Evolutionary conservation across 92 coral and sea anemone genomes (phyloP).

Genomic region (Anthopleura xanthogrammica): DNA sequence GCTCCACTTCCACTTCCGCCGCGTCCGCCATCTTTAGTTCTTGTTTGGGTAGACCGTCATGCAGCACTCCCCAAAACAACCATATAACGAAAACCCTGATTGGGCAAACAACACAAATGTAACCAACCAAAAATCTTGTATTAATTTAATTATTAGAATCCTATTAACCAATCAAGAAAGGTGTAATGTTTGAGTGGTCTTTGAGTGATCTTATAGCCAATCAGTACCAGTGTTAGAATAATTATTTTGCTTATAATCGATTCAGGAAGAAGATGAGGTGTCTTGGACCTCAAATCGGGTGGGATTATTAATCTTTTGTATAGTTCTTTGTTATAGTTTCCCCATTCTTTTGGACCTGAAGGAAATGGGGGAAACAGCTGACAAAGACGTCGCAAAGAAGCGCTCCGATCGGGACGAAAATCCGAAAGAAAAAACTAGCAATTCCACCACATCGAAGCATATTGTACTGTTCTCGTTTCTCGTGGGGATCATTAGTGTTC

Average conservation of each 20-base stretch:
- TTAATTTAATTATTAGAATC: not conserved
- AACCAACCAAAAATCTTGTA: conserved; percentile 18
- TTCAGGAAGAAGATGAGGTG: not conserved
- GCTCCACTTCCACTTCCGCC: conserved; percentile 74
- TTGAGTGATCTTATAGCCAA: conserved; percentile 15
- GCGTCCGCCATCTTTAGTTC: conserved; percentile 68
- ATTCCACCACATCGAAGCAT: not conserved
- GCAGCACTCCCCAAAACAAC: conserved; percentile 28
- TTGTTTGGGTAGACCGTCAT: conserved; percentile 20
- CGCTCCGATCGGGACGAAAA: not conserved
- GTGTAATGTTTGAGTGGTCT: not conserved
- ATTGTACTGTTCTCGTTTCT: conserved; percentile 11
- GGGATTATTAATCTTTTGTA: not conserved
- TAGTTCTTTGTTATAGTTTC: not conserved
- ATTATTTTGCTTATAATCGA: not conserved
- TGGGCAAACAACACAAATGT: conserved; percentile 25
- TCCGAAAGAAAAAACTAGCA: conserved; percentile 4
- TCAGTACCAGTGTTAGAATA: conserved; percentile 9
- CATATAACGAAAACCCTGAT: conserved; percentile 34
- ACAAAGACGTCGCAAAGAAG: not conserved
- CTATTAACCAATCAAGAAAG: not conserved
- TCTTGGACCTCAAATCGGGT: not conserved
- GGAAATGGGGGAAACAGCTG: conserved; percentile 12
- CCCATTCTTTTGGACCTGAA: not conserved
- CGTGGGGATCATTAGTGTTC: conserved; percentile 35